Evolutionary conservation across 1,140 invertebrate species (phyloP).

Genomic region (Colletes latitarsis): DNA sequence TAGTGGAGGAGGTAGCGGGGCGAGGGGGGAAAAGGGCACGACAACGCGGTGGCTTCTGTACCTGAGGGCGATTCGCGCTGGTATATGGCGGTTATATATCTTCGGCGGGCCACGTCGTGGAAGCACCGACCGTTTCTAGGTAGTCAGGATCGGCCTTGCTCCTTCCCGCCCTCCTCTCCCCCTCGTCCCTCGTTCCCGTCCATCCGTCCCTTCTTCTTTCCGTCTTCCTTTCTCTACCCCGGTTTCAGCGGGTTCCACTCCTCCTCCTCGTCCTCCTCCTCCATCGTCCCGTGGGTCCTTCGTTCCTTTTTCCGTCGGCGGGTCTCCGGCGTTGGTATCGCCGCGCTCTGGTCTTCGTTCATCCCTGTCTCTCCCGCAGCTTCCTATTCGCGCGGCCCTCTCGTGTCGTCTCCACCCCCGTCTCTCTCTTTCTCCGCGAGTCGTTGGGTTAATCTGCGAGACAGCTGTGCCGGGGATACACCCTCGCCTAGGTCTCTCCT

Average conservation of each 20-base stretch:
- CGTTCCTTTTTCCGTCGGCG: conserved; percentile 7
- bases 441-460: conserved; percentile 56
- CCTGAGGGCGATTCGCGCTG: conserved; percentile 52
- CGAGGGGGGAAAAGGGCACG: conserved; percentile 12
- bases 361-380: background rate
- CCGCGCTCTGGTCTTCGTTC: background rate
- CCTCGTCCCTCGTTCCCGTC: conserved; percentile 15
- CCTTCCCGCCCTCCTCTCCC: conserved; percentile 3
- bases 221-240: background rate
- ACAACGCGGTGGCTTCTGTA: conserved; percentile 46
- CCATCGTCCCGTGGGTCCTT: conserved; percentile 19
- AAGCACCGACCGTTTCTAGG: conserved; percentile 49
- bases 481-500: conserved; percentile 55
- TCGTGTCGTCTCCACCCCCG: background rate
- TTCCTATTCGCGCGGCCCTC: background rate
- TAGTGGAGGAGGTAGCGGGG: background rate
- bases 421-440: conserved; percentile 26
- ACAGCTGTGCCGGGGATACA: conserved; percentile 56
- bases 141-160: conserved; percentile 51
- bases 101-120: conserved; percentile 35
- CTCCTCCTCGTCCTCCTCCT: conserved; percentile 11
- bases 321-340: background rate
- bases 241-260: background rate
- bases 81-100: conserved; percentile 57
- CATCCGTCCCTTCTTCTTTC: conserved; percentile 36